phyloP scores from a whole-genome alignment of 1,140 invertebrate species.

The Penaeus japonicus region DNA sequence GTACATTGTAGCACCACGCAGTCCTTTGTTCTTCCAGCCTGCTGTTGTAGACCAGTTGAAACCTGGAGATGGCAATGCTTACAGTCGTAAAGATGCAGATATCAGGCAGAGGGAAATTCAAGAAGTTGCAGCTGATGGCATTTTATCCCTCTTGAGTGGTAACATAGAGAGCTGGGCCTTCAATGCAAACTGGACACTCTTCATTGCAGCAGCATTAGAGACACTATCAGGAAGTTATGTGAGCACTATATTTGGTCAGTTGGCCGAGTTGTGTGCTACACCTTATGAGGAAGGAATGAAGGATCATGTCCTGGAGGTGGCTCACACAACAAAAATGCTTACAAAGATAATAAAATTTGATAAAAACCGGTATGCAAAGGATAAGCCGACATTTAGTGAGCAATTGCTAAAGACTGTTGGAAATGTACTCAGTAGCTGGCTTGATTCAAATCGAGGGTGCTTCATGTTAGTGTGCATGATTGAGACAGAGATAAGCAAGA shows the following conservation, averaged over 20 bases:
- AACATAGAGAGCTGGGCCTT: conserved; percentile 44
- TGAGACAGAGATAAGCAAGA: conserved; percentile 40
- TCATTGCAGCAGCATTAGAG: conserved; percentile 50
- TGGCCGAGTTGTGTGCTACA: conserved; percentile 42
- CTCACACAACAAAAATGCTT: conserved; percentile 49
- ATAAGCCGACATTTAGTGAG: conserved; percentile 36
- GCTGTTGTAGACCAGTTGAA: conserved; percentile 74
- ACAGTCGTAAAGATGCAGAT: conserved; percentile 81
- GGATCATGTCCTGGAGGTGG: conserved; percentile 50
- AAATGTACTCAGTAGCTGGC: conserved; percentile 22
- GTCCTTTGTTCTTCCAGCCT: conserved; percentile 79
- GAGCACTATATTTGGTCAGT: conserved; percentile 27
- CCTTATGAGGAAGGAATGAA: conserved; percentile 42
- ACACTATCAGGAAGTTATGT: conserved; percentile 7
- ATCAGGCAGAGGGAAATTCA: conserved; percentile 77
- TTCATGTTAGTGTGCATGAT: conserved; percentile 46
- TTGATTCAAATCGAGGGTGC: conserved; percentile 50
- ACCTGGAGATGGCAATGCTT: conserved; percentile 72
- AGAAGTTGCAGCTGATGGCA: conserved; percentile 8
- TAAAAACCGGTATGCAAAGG: conserved; percentile 29
- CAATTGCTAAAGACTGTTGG: conserved; percentile 27
- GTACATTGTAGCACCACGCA: conserved; percentile 83
- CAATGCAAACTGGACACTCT: conserved; percentile 57
- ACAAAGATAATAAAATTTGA: conserved; percentile 56
- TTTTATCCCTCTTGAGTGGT: conserved; percentile 45